Conservation (phyloP, 2,888 invertebrate genomes). For the Ashinkailepas kermadecensis region DNA sequence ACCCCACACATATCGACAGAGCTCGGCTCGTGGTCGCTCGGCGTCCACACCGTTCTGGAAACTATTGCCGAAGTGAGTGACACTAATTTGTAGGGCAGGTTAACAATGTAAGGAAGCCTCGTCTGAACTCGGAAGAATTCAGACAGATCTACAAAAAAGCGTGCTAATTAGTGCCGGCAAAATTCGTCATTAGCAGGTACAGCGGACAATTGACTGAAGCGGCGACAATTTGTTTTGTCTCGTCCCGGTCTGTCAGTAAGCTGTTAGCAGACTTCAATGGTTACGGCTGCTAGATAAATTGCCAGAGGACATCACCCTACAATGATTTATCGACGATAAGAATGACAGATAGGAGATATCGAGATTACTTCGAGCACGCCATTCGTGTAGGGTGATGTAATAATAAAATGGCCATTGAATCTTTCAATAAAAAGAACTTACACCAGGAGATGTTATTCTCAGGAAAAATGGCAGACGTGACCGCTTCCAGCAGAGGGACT, state of each 20-base stretch:
- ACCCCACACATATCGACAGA: background rate
- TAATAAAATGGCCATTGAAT: background rate
- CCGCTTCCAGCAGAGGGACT: background rate
- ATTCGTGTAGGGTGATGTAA: background rate
- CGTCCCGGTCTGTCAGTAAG: background rate
- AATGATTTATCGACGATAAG: background rate
- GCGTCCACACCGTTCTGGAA: background rate
- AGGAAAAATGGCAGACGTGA: background rate
- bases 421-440: background rate
- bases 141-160: background rate
- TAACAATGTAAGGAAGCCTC: background rate
- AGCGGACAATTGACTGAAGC: background rate
- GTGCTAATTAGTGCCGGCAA: background rate
- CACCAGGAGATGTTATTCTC: background rate
- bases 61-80: background rate
- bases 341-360: background rate
- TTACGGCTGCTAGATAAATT: background rate
- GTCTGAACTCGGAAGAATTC: background rate
- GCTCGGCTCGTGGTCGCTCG: background rate
- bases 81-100: background rate
- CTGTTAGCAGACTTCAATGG: background rate
- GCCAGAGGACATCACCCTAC: background rate
- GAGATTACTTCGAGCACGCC: background rate
- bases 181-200: background rate
- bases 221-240: background rate